These are phyloP conservation scores for Maniola jurtina DNA, from an alignment of 1,140 invertebrate genomes.

Conservation along the genomic window DNA sequence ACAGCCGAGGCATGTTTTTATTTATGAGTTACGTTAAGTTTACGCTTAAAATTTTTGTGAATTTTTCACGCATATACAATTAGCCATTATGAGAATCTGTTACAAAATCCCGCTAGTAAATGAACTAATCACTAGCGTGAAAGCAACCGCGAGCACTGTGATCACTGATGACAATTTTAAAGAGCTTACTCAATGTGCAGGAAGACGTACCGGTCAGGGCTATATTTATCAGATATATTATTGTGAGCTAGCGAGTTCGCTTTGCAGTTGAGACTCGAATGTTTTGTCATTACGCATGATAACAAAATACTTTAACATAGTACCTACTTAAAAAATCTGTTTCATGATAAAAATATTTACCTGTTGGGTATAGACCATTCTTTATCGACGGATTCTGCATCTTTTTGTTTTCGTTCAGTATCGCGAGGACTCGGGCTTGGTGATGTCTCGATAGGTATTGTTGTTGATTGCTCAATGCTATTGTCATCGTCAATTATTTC, in stretches of 20 bases:
- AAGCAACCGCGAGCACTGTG: constrained; percentile 73
- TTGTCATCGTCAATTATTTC: constrained; percentile 71
- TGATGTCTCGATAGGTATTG: constrained; percentile 61
- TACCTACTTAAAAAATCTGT: background rate
- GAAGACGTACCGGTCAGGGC: constrained; percentile 60
- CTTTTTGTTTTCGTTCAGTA: constrained; percentile 43
- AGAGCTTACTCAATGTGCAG: constrained; percentile 71
- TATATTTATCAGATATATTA: constrained; percentile 71
- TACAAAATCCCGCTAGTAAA: constrained; percentile 59
- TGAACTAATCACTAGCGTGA: constrained; percentile 70
- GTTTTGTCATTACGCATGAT: constrained; percentile 63
- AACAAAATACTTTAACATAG: constrained; percentile 13
- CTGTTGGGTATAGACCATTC: constrained; percentile 74
- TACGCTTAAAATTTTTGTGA: constrained; percentile 22
- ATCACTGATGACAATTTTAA: constrained; percentile 75
- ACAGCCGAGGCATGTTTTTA: constrained; percentile 50
- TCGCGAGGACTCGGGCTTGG: constrained; percentile 58
- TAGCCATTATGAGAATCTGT: constrained; percentile 53
- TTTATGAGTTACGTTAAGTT: background rate
- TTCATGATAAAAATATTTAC: constrained; percentile 46
- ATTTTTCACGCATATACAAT: constrained; percentile 35
- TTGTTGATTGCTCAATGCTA: constrained; percentile 47
- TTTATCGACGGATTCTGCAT: constrained; percentile 43
- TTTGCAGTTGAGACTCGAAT: constrained; percentile 60
- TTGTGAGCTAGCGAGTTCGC: constrained; percentile 63